A percentile compares a stretch with the other conserved stretches of the same genome.
These are phyloP conservation scores for Drosophila gunungcola DNA, from an alignment of 1,140 invertebrate species.

Conservation along the genomic window DNA sequence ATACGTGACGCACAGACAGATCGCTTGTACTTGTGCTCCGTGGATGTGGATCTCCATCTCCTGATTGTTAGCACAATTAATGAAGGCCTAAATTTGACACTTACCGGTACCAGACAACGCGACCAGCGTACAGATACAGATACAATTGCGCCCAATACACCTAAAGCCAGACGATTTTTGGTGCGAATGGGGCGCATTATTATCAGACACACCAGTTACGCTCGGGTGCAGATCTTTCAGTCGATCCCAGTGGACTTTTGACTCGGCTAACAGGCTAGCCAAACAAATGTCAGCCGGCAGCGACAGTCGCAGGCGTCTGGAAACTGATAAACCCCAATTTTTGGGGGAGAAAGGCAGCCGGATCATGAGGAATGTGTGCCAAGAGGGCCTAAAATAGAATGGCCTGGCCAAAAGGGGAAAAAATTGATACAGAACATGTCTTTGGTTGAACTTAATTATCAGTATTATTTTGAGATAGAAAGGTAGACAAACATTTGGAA, in stretches of 20 bases:
- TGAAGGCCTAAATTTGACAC: conserved; percentile 53
- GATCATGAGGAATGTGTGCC: conserved; percentile 14
- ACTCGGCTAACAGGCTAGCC: conserved; percentile 35
- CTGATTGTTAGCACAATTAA: conserved; percentile 56
- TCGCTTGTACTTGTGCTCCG: conserved; percentile 10
- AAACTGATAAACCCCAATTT: conserved; percentile 19
- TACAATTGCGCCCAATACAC: conserved; percentile 2
- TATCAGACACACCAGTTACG: conserved; percentile 23
- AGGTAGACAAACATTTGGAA: background rate
- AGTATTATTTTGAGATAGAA: background rate
- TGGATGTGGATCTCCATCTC: conserved; percentile 9
- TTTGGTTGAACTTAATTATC: conserved; percentile 3
- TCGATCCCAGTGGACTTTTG: conserved; percentile 42
- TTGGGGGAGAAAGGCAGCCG: background rate
- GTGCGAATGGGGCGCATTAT: conserved; percentile 53
- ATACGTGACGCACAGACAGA: conserved; percentile 51
- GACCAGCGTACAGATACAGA: conserved; percentile 17
- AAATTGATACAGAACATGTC: background rate
- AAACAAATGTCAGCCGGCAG: conserved; percentile 32
- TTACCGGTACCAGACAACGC: conserved; percentile 50
- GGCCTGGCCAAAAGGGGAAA: background rate
- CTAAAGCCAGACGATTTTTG: background rate
- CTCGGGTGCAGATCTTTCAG: conserved; percentile 40
- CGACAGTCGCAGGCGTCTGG: conserved; percentile 22
- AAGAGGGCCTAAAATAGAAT: conserved; percentile 20